These are phyloP conservation scores for Amiota minor DNA, from an alignment of 2,888 invertebrate genomes.

Conservation along the genomic window DNA sequence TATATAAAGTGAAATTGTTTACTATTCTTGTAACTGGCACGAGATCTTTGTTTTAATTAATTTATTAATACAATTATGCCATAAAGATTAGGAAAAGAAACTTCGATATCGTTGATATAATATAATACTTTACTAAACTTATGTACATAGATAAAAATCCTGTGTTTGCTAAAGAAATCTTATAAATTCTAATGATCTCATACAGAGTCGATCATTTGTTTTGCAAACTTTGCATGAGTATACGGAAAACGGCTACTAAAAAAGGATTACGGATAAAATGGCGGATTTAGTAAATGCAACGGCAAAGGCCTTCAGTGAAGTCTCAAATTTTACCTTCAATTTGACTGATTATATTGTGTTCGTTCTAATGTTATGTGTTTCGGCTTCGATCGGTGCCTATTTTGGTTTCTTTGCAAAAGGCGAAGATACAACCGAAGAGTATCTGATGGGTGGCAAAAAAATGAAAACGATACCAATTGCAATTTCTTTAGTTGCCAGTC, in stretches of 20 bases:
- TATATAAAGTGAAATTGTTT: too few species aligned
- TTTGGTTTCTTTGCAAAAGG: conserved; percentile 75
- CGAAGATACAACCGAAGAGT: conserved; percentile 75
- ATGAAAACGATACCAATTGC: conserved; percentile 78
- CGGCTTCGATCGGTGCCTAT: conserved; percentile 77
- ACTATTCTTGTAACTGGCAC: too few species aligned
- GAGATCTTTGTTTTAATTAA: too few species aligned
- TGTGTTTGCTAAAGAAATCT: background rate
- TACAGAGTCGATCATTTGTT: background rate
- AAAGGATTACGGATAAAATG: conserved; percentile 11
- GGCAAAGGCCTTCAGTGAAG: conserved; percentile 26
- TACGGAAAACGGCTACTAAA: background rate
- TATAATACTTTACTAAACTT: background rate
- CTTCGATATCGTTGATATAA: background rate
- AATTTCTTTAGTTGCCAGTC: conserved; percentile 78
- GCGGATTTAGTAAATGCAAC: conserved; percentile 32
- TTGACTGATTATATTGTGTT: conserved; percentile 76
- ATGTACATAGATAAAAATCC: background rate
- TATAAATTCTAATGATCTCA: conserved; percentile 5
- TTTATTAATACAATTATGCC: background rate
- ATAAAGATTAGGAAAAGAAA: background rate
- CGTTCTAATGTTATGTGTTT: conserved; percentile 74
- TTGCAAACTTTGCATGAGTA: background rate
- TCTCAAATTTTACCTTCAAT: conserved; percentile 60
- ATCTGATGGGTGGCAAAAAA: conserved; percentile 76